Conservation (phyloP, 92 coral and sea anemone species). For the Chrysogorgia sp. region DNA sequence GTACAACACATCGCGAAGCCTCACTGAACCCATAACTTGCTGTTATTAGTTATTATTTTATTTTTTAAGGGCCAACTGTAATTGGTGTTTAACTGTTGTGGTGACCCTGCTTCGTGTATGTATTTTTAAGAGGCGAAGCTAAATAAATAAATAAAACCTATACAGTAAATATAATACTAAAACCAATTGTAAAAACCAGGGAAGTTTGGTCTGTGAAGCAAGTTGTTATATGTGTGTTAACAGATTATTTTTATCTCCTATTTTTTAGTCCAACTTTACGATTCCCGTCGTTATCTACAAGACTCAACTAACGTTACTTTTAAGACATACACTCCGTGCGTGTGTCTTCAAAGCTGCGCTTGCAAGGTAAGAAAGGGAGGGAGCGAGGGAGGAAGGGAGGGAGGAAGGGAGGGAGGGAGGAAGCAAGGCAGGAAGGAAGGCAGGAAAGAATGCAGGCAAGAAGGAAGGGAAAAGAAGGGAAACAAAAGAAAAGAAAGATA, state of each 20-base stretch:
- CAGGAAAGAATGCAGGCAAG: slow-evolving; percentile 62
- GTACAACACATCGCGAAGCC: no score
- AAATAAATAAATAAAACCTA: no score
- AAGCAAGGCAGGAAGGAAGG: slow-evolving; percentile 56
- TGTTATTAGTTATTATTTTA: no score
- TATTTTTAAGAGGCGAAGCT: no score
- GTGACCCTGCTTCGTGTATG: no score
- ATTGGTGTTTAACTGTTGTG: no score
- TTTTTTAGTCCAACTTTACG: slow-evolving; percentile 80
- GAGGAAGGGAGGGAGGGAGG: slow-evolving; percentile 12
- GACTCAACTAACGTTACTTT: slow-evolving; percentile 89
- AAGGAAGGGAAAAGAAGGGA: slow-evolving; percentile 64
- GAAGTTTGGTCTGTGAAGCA: no score
- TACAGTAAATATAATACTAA: no score
- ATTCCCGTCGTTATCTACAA: slow-evolving; percentile 85
- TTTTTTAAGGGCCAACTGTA: no score
- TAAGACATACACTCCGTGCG: slow-evolving; percentile 90
- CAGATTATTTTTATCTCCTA: not conserved
- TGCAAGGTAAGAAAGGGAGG: slow-evolving; percentile 74
- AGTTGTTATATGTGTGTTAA: not conserved
- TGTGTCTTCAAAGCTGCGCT: slow-evolving; percentile 81
- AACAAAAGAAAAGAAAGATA: slow-evolving; percentile 8
- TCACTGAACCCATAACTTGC: no score
- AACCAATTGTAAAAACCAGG: no score
- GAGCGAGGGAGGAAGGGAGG: not conserved